These are phyloP conservation scores for Zaprionus africanus DNA, from an alignment of 1,140 invertebrate genomes.

Conservation along the genomic window DNA sequence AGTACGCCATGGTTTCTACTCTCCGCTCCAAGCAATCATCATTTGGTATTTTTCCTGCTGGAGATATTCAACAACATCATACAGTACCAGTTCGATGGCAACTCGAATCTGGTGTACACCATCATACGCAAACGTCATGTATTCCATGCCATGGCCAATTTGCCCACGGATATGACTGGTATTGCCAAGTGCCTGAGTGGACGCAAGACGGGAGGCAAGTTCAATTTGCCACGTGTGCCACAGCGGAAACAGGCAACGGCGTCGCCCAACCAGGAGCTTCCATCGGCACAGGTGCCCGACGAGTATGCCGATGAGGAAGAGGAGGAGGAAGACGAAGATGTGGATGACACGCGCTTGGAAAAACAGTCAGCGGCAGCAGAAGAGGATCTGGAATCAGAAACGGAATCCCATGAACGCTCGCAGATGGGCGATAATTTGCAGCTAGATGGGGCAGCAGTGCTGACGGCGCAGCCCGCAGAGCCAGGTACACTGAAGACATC, in stretches of 20 bases:
- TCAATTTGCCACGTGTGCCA: conserved; percentile 74
- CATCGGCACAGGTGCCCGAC: conserved; percentile 62
- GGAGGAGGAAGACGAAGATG: conserved; percentile 51
- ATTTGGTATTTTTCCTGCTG: conserved; percentile 98
- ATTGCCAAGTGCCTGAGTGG: conserved; percentile 93
- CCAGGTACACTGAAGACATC: conserved; percentile 95
- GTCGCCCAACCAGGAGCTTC: conserved; percentile 53
- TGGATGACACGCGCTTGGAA: conserved; percentile 26
- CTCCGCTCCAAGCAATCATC: conserved; percentile 97
- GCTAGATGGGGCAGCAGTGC: conserved; percentile 91
- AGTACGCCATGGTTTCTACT: conserved; percentile 99
- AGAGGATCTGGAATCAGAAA: conserved; percentile 66
- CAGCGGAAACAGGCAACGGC: conserved; percentile 50
- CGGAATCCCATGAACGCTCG: conserved; percentile 71
- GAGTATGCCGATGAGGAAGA: conserved; percentile 67
- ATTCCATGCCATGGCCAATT: conserved; percentile 97
- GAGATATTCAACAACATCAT: conserved; percentile 99
- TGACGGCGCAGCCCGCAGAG: conserved; percentile 93
- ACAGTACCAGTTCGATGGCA: conserved; percentile 99
- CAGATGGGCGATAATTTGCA: conserved; percentile 85
- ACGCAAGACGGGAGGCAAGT: conserved; percentile 86
- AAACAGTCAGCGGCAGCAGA: conserved; percentile 46
- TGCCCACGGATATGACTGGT: conserved; percentile 95
- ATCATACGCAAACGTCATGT: conserved; percentile 99
- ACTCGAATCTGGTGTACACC: conserved; percentile 99